phyloP scores from a whole-genome alignment of 2,888 invertebrate genomes.

The Pachycephus smyrnensis region DNA sequence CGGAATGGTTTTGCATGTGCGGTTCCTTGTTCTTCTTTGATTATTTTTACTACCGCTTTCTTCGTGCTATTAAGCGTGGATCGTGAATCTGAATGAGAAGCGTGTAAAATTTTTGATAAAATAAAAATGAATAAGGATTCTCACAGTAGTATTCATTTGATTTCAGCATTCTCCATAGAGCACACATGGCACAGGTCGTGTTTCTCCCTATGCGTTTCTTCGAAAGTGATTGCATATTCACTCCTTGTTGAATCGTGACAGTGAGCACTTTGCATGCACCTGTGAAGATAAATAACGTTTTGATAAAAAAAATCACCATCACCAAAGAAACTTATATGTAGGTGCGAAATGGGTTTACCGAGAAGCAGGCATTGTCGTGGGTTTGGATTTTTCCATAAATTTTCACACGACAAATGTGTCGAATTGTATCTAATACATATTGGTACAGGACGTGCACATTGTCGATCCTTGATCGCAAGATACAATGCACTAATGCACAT shows the following conservation, averaged over 20 bases:
- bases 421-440: background rate
- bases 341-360: background rate
- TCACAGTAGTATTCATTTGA: background rate
- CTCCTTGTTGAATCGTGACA: background rate
- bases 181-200: background rate
- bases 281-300: background rate
- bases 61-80: background rate
- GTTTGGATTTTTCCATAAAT: background rate
- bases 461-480: background rate
- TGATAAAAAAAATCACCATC: background rate
- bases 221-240: background rate
- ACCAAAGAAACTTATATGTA: background rate
- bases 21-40: background rate
- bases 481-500: constrained; percentile 32
- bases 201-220: background rate
- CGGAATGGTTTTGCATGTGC: background rate
- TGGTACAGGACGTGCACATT: background rate
- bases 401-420: background rate
- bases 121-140: background rate
- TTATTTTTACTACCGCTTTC: background rate
- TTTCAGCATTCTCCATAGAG: background rate
- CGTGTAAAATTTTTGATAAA: background rate
- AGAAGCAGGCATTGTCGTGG: background rate
- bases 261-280: background rate
- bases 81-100: background rate